phyloP scores from a whole-genome alignment of 1,140 invertebrate species.

The roundworm (Caenorhabditis elegans) region DNA sequence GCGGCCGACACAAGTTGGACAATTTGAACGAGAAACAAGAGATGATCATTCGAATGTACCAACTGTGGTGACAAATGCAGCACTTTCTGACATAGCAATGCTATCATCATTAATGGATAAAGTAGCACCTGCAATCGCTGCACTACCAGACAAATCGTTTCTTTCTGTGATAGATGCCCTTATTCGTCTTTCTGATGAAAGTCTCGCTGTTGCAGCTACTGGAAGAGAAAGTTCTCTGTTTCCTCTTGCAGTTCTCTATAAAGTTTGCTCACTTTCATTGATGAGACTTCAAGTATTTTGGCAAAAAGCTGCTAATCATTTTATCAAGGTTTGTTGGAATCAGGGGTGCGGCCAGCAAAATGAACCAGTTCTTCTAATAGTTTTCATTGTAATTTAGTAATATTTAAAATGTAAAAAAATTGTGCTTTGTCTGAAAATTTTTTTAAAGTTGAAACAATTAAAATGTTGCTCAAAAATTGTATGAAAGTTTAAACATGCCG shows the following conservation, averaged over 20 bases:
- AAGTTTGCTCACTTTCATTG: constrained; percentile 2
- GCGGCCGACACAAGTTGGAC: constrained; percentile 36
- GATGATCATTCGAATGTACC: constrained; percentile 5
- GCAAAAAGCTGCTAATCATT: constrained; percentile 15
- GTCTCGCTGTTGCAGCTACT: constrained; percentile 33
- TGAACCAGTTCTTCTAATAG: too few species aligned
- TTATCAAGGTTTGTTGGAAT: constrained; percentile 22
- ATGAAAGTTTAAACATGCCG: too few species aligned
- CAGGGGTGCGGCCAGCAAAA: too few species aligned
- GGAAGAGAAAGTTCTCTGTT: constrained; percentile 39
- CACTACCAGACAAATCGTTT: not conserved
- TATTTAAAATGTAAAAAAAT: too few species aligned
- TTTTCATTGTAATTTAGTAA: too few species aligned
- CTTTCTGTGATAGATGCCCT: not conserved
- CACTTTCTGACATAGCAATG: constrained; percentile 14
- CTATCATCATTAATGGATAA: not conserved
- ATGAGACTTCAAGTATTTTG: constrained; percentile 15
- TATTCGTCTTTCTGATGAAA: constrained; percentile 35
- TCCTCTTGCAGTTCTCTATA: constrained; percentile 17
- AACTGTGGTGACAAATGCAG: constrained; percentile 33
- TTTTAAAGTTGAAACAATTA: too few species aligned
- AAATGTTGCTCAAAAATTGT: too few species aligned
- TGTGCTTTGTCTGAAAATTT: too few species aligned
- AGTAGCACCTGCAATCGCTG: not conserved
- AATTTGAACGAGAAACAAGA: constrained; percentile 4